A percentile compares a stretch with the other conserved stretches of the same genome.
Conservation (phyloP, 2,113 vertebrate genomes). For the Lucifuga dentata region DNA sequence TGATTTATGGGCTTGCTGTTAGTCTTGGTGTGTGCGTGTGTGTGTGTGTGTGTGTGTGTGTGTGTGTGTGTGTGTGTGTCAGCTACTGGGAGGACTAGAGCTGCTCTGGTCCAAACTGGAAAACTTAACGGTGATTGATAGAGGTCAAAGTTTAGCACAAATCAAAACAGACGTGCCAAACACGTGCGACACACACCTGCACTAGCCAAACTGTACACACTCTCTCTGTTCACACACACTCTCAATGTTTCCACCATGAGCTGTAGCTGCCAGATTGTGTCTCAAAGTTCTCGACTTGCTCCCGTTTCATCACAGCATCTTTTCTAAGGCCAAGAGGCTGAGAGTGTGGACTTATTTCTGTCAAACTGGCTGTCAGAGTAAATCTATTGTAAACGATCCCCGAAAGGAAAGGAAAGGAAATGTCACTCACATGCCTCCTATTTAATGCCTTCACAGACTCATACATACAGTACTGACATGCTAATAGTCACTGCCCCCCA, state of each 20-base stretch:
- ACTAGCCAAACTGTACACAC: background rate
- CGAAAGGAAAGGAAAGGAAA: conserved; percentile 34
- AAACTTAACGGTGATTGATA: conserved; percentile 41
- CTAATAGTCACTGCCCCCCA: conserved; percentile 64
- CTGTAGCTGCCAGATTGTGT: conserved; percentile 12
- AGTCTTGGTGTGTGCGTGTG: conserved; percentile 10
- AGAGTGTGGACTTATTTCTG: conserved; percentile 21
- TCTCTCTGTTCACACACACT: conserved; percentile 1
- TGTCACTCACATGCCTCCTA: conserved; percentile 30
- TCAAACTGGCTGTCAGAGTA: conserved; percentile 50
- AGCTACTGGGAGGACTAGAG: conserved; percentile 19
- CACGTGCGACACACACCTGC: background rate
- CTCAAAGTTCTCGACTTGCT: conserved; percentile 12
- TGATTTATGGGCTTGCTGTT: conserved; percentile 68
- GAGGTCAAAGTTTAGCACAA: conserved; percentile 42
- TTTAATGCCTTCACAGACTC: conserved; percentile 29
- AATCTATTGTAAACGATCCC: conserved; percentile 57
- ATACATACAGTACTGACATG: conserved; percentile 13
- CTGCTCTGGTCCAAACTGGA: conserved; percentile 32
- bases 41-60: conserved; percentile 12
- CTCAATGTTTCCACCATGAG: conserved; percentile 10
- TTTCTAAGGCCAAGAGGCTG: background rate
- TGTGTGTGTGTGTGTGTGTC: conserved; percentile 22
- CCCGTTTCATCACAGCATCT: conserved; percentile 21
- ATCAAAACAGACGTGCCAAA: conserved; percentile 21